Evolutionary conservation across 2,888 invertebrate species (phyloP).

Genomic region (Netelia inedita): DNA sequence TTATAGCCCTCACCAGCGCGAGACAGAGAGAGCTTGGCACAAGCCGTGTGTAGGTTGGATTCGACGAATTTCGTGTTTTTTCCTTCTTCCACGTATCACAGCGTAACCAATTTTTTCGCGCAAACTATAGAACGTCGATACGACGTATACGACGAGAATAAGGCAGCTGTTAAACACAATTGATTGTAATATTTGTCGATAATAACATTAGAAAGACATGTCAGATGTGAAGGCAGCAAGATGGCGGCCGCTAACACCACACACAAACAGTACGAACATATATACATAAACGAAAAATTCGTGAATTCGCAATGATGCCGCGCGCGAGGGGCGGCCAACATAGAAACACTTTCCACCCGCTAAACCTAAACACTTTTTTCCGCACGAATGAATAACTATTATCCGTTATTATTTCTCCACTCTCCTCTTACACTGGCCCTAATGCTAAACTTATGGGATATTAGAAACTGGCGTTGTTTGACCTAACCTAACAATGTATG

Average conservation of each 20-base stretch:
- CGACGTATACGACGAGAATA: constrained; percentile 31
- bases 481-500: constrained; percentile 70
- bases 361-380: constrained; percentile 39
- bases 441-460: constrained; percentile 14
- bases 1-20: constrained; percentile 36
- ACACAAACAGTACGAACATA: constrained; percentile 71
- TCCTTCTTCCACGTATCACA: constrained; percentile 30
- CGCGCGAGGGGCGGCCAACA: constrained; percentile 46
- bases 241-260: constrained; percentile 78
- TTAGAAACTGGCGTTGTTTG: constrained; percentile 59
- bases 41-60: constrained; percentile 59
- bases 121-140: constrained; percentile 17
- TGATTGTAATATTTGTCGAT: constrained; percentile 77
- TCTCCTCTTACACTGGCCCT: not conserved
- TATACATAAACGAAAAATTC: constrained; percentile 72
- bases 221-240: constrained; percentile 81
- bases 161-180: constrained; percentile 64
- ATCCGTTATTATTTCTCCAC: not conserved
- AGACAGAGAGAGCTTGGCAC: constrained; percentile 44
- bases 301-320: constrained; percentile 71
- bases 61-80: constrained; percentile 51
- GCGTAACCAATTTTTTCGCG: constrained; percentile 36
- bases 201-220: constrained; percentile 84
- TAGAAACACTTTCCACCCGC: constrained; percentile 57
- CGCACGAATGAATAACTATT: not conserved